Evolutionary conservation across 2,113 vertebrate genomes (phyloP), one percentile per base, ranked within the genome.

Genomic region (Bucco capensis): DNA sequence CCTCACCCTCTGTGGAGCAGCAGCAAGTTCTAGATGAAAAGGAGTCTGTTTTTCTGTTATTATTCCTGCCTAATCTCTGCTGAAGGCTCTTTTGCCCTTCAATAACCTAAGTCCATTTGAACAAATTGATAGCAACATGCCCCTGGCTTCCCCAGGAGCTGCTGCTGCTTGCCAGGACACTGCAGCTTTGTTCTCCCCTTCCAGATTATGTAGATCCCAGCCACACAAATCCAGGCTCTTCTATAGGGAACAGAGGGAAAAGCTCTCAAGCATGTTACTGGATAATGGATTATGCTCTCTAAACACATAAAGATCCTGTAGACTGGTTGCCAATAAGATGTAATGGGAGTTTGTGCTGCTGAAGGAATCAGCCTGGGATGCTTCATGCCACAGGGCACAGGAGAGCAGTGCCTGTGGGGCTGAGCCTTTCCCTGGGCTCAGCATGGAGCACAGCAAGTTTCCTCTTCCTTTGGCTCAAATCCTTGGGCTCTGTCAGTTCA

Each of bases 231-330:
- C 62, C 94, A 80, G 87, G 74, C 54, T 5, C 73, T 92, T 72
- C 95, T 57, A 0, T 9, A 53, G 83, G 74, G 70, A 92, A 91
- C 30, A n/a, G 30, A 78, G 82, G 58, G 88, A 72, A 74, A 92
- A 75, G 22, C 78, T 81, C 84, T 83, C 35, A 22, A 76, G 81
- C 54, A 13, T 33, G 79, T 90, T 50, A 58, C 56, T 86, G 71
- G 27, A 81, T 93, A 92, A 87, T 73, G 57, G 89, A 92, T 95
- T 87, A 80, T 31, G 37, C 33, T 86, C 56, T 76, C 93, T 72
- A 88, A 94, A 91, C 35, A 47, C 8, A 30, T 40, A 35, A 88
- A 83, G 90, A 80, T 64, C 47, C 78, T 6, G 9, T 10, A 62
- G 78, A 65, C 15, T 0, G 21, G 33, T 58, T 65, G 57, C 81